Base-by-base conservation (phyloP, 2,888 invertebrate genomes). In the Troides helena region DNA sequence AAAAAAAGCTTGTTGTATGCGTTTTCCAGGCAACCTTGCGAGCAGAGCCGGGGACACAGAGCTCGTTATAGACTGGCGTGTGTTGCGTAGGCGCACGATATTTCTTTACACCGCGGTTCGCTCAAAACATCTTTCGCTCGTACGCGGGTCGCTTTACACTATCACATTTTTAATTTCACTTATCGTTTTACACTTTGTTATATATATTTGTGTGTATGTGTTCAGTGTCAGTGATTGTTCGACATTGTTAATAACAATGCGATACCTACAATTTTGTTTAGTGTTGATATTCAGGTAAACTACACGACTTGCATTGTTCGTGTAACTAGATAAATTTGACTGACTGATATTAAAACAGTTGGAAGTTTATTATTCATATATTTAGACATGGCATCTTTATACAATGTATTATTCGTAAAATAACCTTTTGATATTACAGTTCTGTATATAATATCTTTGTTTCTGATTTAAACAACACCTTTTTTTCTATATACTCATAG, bases 1-100 rank as follows among this genome's bases (percentile, higher is more conserved):
- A 66, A 25, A 66, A 69, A 70, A 72, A 67, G 72, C 67, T 72
- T 75, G 75, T 78, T 75, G 57, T 65, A 66, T 70, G 67, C 67
- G 69, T 68, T 74, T 83, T 90, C 90, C 90, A 89, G 90, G 81
- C 84, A 87, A 86, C 91, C 91, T 91, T 89, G 91, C 80, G 79
- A 80, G 73, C 87, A 87, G 83, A 86, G 89, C 86, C 89, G 85
- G 82, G 84, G 88, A 87, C 87, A 86, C 81, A 83, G 83, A 80
- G 85, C 90, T 88, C 83, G 87, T 91, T 81, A 88, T 90, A 91
- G 90, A 74, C 80, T 85, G 78, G 77, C 78, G 75, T n/a, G 1
- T 74, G 65, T 74, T 82, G 91, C 90, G 92, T 90, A 86, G 90
- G 91, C 86, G 90, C 84, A 75, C 78, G 81, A 83, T 88, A 85